Conservation (phyloP, 2,797 vertebrate genomes). For the Chaunax sp. region DNA sequence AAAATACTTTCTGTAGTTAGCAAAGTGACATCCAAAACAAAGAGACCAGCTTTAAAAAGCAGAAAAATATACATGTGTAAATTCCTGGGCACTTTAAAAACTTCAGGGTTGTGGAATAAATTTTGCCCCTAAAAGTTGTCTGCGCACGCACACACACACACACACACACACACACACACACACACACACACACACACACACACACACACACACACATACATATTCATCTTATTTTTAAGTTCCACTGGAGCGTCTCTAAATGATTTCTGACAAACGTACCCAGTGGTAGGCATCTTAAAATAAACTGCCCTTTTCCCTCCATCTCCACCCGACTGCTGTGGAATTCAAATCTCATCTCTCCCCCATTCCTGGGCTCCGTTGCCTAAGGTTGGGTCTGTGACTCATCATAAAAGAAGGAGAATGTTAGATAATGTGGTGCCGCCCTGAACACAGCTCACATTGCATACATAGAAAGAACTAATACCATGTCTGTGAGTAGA, state of each 20-base stretch:
- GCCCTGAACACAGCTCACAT: conserved; percentile 27
- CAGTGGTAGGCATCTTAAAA: conserved; percentile 68
- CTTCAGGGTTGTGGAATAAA: conserved; percentile 12
- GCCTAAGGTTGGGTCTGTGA: conserved; percentile 66
- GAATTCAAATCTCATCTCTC: conserved; percentile 65
- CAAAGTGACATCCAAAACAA: too few relatives aligned
- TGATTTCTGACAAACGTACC: conserved; percentile 72
- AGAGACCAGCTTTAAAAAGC: too few relatives aligned
- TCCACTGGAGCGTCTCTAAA: conserved; percentile 66
- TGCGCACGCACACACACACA: too few relatives aligned
- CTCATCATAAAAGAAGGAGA: conserved; percentile 64
- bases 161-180: too few relatives aligned
- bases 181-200: conserved; percentile 4
- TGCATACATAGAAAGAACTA: conserved; percentile 18
- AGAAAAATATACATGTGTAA: too few relatives aligned
- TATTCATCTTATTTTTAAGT: conserved; percentile 45
- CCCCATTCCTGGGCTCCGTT: conserved; percentile 32
- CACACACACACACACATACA: not conserved
- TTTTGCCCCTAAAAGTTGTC: not conserved
- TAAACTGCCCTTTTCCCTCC: conserved; percentile 71
- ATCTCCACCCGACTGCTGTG: conserved; percentile 55
- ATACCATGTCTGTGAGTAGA: conserved; percentile 27
- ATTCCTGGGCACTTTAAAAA: too few relatives aligned
- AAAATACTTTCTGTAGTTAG: too few relatives aligned
- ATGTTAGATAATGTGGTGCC: conserved; percentile 52